Conservation (phyloP, 2,888 invertebrate genomes). For the Drosophila peninsularis region DNA sequence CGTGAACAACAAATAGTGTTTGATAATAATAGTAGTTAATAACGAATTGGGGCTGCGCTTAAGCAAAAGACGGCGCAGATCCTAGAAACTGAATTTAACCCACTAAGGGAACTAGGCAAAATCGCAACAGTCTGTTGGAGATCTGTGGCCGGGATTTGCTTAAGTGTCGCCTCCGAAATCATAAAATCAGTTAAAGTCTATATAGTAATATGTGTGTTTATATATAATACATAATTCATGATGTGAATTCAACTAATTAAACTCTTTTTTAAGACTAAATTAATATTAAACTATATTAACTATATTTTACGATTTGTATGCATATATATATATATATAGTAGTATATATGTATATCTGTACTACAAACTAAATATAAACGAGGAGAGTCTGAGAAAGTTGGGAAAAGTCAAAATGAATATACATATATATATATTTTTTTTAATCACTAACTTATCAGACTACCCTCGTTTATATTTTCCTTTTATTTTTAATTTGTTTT, state of each 20-base stretch:
- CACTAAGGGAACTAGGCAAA: constrained; percentile 84
- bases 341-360: constrained; percentile 3
- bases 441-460: neutral
- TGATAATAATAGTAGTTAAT: constrained; percentile 29
- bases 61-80: constrained; percentile 70
- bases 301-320: constrained; percentile 45
- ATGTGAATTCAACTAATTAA: constrained; percentile 44
- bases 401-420: neutral
- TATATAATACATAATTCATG: constrained; percentile 36
- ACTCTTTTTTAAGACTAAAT: constrained; percentile 38
- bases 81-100: constrained; percentile 83
- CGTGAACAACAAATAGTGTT: constrained; percentile 18
- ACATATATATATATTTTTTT: neutral
- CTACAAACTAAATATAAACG: constrained; percentile 25
- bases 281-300: constrained; percentile 34
- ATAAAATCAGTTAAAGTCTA: constrained; percentile 14
- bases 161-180: constrained; percentile 27
- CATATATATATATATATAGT: constrained; percentile 25
- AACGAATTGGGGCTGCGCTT: constrained; percentile 48
- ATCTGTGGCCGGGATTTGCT: constrained; percentile 49
- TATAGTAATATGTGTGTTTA: constrained; percentile 4
- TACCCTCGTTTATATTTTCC: constrained; percentile 2
- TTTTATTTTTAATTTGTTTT: constrained; percentile 1
- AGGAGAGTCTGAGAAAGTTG: neutral
- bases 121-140: constrained; percentile 76